A percentile compares a stretch with the other conserved stretches of the same genome.
These are phyloP conservation scores for Acanthurus lineatus DNA, from an alignment of 2,797 vertebrate genomes.

Conservation along the genomic window DNA sequence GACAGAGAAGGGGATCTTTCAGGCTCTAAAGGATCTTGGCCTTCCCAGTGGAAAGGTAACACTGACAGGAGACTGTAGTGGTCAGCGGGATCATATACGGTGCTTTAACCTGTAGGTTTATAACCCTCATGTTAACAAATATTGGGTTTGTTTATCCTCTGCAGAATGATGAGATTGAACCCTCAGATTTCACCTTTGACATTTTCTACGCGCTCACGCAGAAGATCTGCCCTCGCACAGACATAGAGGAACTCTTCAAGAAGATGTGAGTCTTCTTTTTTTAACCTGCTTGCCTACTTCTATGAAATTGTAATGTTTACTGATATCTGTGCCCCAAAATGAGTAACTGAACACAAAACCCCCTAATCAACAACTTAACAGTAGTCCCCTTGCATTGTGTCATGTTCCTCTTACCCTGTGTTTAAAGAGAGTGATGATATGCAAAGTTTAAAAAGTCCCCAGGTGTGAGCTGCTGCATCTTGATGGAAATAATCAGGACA, in stretches of 20 bases:
- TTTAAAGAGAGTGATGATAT: conserved; percentile 5
- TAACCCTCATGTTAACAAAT: neutral
- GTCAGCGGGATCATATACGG: neutral
- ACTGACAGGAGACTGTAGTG: neutral
- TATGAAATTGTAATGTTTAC: neutral
- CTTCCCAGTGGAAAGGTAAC: conserved; percentile 98
- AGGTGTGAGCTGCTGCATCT: conserved; percentile 52
- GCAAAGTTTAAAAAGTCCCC: conserved; percentile 18
- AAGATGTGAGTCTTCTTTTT: conserved; percentile 91
- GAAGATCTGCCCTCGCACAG: conserved; percentile 99
- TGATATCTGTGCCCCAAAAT: conserved; percentile 7
- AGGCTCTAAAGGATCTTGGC: conserved; percentile 97
- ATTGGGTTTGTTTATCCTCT: conserved; percentile 36
- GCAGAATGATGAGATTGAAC: conserved; percentile 99
- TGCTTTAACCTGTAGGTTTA: neutral
- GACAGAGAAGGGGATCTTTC: conserved; percentile 99
- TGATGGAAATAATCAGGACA: conserved; percentile 61
- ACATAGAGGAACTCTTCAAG: conserved; percentile 98
- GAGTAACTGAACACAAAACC: neutral
- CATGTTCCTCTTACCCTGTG: conserved; percentile 3
- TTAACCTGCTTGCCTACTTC: neutral
- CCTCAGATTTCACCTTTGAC: conserved; percentile 93
- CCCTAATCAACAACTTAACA: conserved; percentile 6
- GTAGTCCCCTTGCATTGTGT: neutral
- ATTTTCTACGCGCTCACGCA: conserved; percentile 99